Base-by-base conservation (phyloP, 2,113 vertebrate species). In the Grantiella picta region DNA sequence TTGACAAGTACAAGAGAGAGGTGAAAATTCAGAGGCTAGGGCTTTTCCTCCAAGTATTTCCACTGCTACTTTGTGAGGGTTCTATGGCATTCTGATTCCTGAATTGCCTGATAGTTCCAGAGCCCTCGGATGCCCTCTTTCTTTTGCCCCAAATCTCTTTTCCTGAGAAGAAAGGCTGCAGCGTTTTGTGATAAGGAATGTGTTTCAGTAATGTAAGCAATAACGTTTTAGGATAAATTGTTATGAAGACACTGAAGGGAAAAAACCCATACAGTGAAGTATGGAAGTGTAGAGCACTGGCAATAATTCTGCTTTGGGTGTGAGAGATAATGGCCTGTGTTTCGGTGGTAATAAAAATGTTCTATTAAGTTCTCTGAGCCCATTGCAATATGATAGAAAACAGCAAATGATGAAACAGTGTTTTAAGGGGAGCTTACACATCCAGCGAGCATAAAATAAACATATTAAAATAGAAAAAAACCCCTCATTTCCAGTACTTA, bases 371-470 rank as follows among this genome's bases (percentile, higher is more conserved):
- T 97, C 93, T 96, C 69, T 93, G 73, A 75, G 92, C 73, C 89
- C 61, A 84, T 25, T 66, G 65, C 87, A 93, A 36, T 82, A 63
- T 78, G 75, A 28, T 77, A 91, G 94, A 91, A 96, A 94, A 86
- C 61, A 88, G 69, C 64, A 90, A 87, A 73, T 86, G 71, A 89
- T 94, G 86, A 89, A 96, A 94, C 57, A 63, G 64, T 79, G 82
- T 90, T 94, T 93, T 95, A 96, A 98, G 96, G 93, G 89, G 92
- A 97, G 96, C 91, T 88, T 94, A 96, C 91, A 91, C 82, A 96
- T 96, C 84, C 94, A 95, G 88, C 1, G 4, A 94, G 89, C 94
- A 98, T 98, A 96, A 97, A 98, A 98, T 97, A 98, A 98, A 96
- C 94, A 96, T 97, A 97, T 83, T 96, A 97, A 96, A 96, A 92